Evolutionary conservation across 2,888 invertebrate genomes (phyloP).

Genomic region (Amphimallon solstitiale): DNA sequence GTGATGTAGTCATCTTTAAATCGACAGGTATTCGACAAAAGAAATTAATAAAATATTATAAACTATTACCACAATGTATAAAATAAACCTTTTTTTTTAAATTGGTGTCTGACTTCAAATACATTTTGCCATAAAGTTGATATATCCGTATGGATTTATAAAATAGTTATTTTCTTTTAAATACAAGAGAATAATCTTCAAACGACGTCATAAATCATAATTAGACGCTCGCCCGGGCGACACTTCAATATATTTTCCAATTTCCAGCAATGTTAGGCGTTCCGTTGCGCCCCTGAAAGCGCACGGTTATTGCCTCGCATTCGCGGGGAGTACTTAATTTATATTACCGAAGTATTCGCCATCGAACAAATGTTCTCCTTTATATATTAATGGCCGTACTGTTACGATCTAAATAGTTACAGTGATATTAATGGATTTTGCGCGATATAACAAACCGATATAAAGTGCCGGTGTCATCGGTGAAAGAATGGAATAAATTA

Average conservation of each 20-base stretch:
- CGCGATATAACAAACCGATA: too few relatives aligned
- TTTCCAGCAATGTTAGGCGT: neutral
- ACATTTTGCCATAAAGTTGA: neutral
- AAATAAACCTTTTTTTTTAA: too few relatives aligned
- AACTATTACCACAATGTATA: too few relatives aligned
- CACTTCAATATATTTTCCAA: constrained; percentile 22
- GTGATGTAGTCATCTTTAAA: too few relatives aligned
- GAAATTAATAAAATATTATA: neutral
- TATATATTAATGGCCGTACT: neutral
- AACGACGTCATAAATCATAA: constrained; percentile 15
- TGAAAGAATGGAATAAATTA: too few relatives aligned
- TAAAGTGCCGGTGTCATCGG: too few relatives aligned
- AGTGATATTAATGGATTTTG: too few relatives aligned
- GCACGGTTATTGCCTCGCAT: constrained; percentile 1
- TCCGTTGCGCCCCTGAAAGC: neutral
- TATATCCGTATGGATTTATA: neutral
- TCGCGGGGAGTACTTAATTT: constrained; percentile 5
- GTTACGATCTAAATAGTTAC: constrained; percentile 1
- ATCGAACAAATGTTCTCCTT: neutral
- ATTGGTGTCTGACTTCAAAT: too few relatives aligned
- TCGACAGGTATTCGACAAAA: neutral
- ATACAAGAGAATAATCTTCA: neutral
- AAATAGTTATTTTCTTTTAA: too few relatives aligned
- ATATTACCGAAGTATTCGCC: constrained; percentile 1
- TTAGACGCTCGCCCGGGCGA: constrained; percentile 5